phyloP scores from a whole-genome alignment of 2,888 invertebrate species.

The Steromphala cineraria region DNA sequence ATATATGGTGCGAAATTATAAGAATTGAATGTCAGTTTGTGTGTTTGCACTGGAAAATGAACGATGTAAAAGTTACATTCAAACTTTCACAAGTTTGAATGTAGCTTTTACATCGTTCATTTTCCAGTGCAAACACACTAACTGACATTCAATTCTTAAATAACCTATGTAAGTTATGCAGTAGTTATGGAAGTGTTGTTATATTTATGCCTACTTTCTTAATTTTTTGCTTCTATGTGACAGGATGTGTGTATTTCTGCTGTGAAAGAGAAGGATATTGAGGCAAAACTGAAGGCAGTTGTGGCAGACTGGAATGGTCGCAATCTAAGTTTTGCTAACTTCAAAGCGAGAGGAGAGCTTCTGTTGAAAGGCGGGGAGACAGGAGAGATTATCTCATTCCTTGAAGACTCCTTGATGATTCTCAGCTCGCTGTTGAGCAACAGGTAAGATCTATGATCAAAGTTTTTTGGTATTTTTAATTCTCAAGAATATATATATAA shows the following conservation, averaged over 20 bases:
- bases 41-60: too few relatives aligned
- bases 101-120: too few relatives aligned
- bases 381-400: conserved; percentile 84
- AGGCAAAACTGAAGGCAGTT: conserved; percentile 89
- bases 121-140: too few relatives aligned
- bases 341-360: conserved; percentile 89
- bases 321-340: conserved; percentile 83
- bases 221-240: conserved; percentile 14
- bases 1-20: too few relatives aligned
- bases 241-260: conserved; percentile 92
- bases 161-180: too few relatives aligned
- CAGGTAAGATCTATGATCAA: conserved; percentile 77
- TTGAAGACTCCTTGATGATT: conserved; percentile 92
- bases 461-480: not conserved
- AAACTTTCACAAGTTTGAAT: too few relatives aligned
- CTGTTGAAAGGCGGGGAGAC: conserved; percentile 82
- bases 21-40: too few relatives aligned
- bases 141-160: too few relatives aligned
- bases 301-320: conserved; percentile 87
- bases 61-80: too few relatives aligned
- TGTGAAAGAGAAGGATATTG: conserved; percentile 92
- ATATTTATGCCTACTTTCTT: not conserved
- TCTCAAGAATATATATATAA: not conserved
- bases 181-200: not conserved
- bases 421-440: conserved; percentile 90